Base-by-base conservation (phyloP, 1,140 invertebrate species). In the Drosophila pectinifera region DNA sequence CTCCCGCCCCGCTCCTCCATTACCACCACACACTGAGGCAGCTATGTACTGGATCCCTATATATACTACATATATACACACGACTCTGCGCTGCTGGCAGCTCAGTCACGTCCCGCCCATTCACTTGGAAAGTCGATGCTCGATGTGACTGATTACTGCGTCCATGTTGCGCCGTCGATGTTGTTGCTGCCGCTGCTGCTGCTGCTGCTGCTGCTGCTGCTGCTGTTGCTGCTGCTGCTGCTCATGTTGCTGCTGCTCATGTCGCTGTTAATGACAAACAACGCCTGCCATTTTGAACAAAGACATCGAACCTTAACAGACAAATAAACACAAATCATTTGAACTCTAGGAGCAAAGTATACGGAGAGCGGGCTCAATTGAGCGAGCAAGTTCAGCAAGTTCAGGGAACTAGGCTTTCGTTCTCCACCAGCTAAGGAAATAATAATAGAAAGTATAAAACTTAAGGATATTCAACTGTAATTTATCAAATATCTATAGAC, bases 81-180 rank as follows among this genome's bases (percentile, higher is more conserved):
- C 2, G 36, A 41, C 73, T 68, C 62, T 49, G 48, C 73, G 62
- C 62, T 49, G 48, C 48, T 49, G 48, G 28, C 7, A 78, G 65
- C 79, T 76, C 75, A 64, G 82, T 86, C 82, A 86, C 82, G 82
- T 86, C 70, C 83, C 82, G 82, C 83, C 82, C 82, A 86, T 86
- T 86, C 82, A 86, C 83, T 86, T 88, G 82, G 82, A 86, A 86
- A 86, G 82, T 86, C 82, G 82, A 86, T 88, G 82, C 79, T 86
- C 84, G 82, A 88, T 86, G 82, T 86, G 82, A 86, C 82, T 86
- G 82, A 86, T 86, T 86, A 86, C 82, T 88, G 83, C 82, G 84
- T 79, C 69, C 59, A 73, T 56, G 80, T 43, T 56, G 64, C 69
- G 80, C 56, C 43, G 55, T 38, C 68, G 55, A 51, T 72, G 56